These are phyloP conservation scores for Ormia ochracea DNA, from an alignment of 2,888 invertebrate species.

Conservation along the genomic window DNA sequence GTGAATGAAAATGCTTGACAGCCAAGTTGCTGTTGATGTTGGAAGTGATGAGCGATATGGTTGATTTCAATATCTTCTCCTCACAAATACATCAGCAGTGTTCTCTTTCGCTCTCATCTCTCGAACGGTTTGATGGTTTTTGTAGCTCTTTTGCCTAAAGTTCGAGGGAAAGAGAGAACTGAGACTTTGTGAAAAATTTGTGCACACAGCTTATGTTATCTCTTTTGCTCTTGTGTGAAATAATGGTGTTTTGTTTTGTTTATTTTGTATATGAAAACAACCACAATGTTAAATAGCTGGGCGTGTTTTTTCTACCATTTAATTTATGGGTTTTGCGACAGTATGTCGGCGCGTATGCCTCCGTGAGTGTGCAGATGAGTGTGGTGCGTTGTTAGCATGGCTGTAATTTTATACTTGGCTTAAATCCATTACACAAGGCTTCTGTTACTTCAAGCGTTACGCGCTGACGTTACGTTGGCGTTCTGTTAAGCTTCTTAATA, in stretches of 20 bases:
- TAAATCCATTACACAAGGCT: slow-evolving; percentile 18
- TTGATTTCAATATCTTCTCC: slow-evolving; percentile 19
- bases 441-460: slow-evolving; percentile 15
- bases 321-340: slow-evolving; percentile 43
- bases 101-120: background rate
- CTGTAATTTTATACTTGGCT: slow-evolving; percentile 30
- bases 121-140: background rate
- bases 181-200: too few relatives aligned
- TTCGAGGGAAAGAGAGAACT: background rate
- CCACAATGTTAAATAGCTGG: slow-evolving; percentile 33
- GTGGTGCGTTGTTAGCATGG: slow-evolving; percentile 18
- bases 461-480: slow-evolving; percentile 39
- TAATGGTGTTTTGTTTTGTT: slow-evolving; percentile 7
- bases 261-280: slow-evolving; percentile 2
- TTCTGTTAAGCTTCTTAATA: background rate
- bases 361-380: background rate
- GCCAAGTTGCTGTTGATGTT: slow-evolving; percentile 51
- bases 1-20: slow-evolving; percentile 60
- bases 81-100: background rate
- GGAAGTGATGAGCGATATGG: slow-evolving; percentile 40
- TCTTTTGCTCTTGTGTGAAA: slow-evolving; percentile 7
- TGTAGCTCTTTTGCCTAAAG: background rate
- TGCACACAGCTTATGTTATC: background rate
- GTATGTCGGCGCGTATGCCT: background rate
- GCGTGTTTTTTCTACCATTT: slow-evolving; percentile 50